These are phyloP conservation scores for Cydia strobilella DNA, from an alignment of 1,140 invertebrate species.

Conservation along the genomic window DNA sequence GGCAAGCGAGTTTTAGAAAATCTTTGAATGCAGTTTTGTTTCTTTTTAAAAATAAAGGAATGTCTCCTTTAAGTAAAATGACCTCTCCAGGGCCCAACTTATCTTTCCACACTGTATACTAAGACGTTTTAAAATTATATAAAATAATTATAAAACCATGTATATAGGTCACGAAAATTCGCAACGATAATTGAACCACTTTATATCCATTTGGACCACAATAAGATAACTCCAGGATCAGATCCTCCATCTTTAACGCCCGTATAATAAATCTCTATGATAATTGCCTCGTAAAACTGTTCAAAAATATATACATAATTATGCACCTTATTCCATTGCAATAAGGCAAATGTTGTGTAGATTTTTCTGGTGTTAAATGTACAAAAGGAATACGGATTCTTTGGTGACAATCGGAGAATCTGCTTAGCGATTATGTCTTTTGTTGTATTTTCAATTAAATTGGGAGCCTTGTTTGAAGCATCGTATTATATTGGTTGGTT, in stretches of 20 bases:
- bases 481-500: too few relatives aligned
- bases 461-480: background rate
- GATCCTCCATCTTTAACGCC: background rate
- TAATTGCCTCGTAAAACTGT: background rate
- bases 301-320: background rate
- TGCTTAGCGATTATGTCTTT: constrained; percentile 10
- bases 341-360: background rate
- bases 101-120: too few relatives aligned
- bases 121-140: too few relatives aligned
- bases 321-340: background rate
- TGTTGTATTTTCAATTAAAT: constrained; percentile 12
- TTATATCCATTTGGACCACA: constrained; percentile 4
- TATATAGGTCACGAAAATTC: background rate
- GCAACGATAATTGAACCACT: background rate
- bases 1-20: too few relatives aligned
- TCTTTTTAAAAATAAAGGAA: too few relatives aligned
- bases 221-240: constrained; percentile 12
- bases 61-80: too few relatives aligned
- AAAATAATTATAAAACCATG: too few relatives aligned
- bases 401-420: background rate
- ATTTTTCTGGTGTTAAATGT: background rate
- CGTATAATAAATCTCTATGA: constrained; percentile 14
- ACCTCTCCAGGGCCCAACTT: too few relatives aligned
- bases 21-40: too few relatives aligned
- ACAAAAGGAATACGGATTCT: background rate